Evolutionary conservation across 2,113 vertebrate species (phyloP).

Genomic region (Odocoileus virginianus): DNA sequence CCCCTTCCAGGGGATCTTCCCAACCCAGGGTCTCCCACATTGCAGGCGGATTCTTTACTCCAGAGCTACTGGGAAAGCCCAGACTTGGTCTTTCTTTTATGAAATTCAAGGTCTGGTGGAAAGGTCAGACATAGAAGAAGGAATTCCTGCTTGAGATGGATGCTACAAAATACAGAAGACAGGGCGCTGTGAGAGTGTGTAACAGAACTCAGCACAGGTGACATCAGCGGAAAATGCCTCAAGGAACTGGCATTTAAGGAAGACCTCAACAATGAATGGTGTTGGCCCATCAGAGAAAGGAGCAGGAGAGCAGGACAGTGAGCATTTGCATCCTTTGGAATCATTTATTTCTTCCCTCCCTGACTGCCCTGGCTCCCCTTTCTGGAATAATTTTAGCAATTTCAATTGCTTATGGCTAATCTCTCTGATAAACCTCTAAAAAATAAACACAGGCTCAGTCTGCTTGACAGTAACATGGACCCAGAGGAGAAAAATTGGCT

Average conservation of each 20-base stretch:
- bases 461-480: background rate
- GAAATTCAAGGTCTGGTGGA: background rate
- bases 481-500: background rate
- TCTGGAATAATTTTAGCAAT: slow-evolving; percentile 61
- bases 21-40: background rate
- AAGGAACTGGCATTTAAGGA: background rate
- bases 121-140: background rate
- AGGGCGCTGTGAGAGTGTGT: background rate
- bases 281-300: background rate
- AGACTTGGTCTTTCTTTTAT: background rate
- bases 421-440: slow-evolving; percentile 68
- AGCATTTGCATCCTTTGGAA: background rate
- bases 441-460: slow-evolving; percentile 58
- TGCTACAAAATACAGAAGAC: background rate
- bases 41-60: background rate
- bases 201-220: background rate
- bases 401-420: slow-evolving; percentile 74
- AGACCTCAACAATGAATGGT: background rate
- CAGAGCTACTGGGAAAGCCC: background rate
- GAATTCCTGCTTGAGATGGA: background rate
- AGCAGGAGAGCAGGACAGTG: fast-evolving
- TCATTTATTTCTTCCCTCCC: slow-evolving; percentile 26
- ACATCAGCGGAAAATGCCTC: background rate
- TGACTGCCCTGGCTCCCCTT: background rate
- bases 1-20: background rate